Percentiles rank a stretch among this genome's conserved stretches.
phyloP scores from a whole-genome alignment of 2,888 invertebrate species.

The Lampropteryx suffumata region DNA sequence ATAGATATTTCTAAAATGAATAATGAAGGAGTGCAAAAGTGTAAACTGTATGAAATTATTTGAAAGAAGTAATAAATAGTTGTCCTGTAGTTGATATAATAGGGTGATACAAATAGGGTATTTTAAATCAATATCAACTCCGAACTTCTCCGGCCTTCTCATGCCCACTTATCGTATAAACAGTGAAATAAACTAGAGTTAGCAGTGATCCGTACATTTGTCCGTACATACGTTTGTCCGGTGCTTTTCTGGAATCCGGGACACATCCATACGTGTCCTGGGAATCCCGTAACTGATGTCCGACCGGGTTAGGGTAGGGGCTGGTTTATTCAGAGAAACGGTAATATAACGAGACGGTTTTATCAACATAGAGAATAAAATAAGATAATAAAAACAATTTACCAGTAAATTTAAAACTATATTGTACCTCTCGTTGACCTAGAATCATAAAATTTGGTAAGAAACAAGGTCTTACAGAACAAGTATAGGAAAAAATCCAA shows the following conservation, averaged over 20 bases:
- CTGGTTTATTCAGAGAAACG: conserved; percentile 1
- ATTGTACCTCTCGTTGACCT: too few species aligned
- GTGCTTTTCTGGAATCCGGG: conserved; percentile 23
- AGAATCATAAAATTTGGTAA: too few species aligned
- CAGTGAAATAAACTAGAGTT: conserved; percentile 24
- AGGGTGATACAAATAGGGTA: background rate
- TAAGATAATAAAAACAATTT: too few species aligned
- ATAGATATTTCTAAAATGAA: too few species aligned
- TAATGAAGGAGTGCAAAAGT: too few species aligned
- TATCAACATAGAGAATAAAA: too few species aligned
- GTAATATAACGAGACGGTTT: background rate
- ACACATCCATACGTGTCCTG: conserved; percentile 29
- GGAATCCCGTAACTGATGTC: conserved; percentile 30
- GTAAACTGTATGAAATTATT: too few species aligned
- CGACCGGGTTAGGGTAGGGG: conserved; percentile 6
- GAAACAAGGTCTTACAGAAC: too few species aligned
- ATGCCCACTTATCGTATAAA: conserved; percentile 21
- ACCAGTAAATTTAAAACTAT: too few species aligned
- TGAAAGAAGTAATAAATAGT: too few species aligned
- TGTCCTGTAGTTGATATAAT: background rate
- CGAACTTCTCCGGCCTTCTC: background rate
- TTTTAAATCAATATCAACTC: conserved; percentile 13
- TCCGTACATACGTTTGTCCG: conserved; percentile 26
- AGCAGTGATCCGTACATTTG: conserved; percentile 23
- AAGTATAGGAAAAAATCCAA: too few species aligned